Conservation (phyloP, 2,797 vertebrate species). For the Molossus alvarezi region DNA sequence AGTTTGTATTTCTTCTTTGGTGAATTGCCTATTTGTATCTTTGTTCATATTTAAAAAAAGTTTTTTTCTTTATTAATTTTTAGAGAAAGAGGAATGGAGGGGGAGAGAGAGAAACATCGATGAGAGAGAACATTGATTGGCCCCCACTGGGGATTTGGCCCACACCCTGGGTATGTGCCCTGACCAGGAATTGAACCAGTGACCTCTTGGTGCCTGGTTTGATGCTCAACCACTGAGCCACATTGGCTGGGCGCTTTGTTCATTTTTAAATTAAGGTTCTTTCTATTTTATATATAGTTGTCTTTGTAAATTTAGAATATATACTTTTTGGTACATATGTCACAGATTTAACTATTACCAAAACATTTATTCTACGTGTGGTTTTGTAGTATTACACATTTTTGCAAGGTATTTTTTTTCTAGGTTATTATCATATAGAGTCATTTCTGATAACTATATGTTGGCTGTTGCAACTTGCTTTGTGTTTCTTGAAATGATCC, state of each 20-base stretch:
- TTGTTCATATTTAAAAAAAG: neutral
- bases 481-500: slow-evolving; percentile 71
- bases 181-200: too few species aligned
- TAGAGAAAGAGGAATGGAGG: too few species aligned
- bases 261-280: slow-evolving; percentile 12
- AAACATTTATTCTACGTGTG: slow-evolving; percentile 31
- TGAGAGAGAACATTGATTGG: too few species aligned
- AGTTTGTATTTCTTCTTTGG: slow-evolving; percentile 59
- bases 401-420: slow-evolving; percentile 26
- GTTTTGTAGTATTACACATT: slow-evolving; percentile 7
- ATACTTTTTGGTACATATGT: neutral
- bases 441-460: slow-evolving; percentile 56
- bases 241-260: neutral
- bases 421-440: slow-evolving; percentile 18
- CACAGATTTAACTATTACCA: slow-evolving; percentile 49
- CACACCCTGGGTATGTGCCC: too few species aligned
- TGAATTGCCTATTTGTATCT: slow-evolving; percentile 24
- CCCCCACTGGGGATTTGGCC: too few species aligned
- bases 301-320: slow-evolving; percentile 5
- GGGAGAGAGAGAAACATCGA: too few species aligned
- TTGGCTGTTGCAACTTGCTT: slow-evolving; percentile 69
- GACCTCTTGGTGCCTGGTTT: too few species aligned
- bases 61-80: neutral
- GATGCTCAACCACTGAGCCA: too few species aligned
- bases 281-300: neutral